Conservation (phyloP, 37 sponge, comb jelly and placozoan genomes). For the Halichondria panicea region DNA sequence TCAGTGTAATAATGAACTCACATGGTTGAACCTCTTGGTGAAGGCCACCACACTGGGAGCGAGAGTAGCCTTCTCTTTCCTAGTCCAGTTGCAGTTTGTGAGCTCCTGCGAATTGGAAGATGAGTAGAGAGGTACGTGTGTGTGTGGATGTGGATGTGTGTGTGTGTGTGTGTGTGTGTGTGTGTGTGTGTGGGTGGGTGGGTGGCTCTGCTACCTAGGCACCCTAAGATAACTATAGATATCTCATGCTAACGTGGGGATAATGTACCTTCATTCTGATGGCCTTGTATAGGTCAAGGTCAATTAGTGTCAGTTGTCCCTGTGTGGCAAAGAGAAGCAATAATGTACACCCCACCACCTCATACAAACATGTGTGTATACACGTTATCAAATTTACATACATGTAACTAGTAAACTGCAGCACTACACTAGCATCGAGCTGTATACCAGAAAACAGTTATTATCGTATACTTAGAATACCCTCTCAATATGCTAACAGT, state of each 20-base stretch:
- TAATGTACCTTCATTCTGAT: constrained; percentile 54
- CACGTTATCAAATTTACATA: no score
- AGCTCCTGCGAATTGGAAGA: constrained; percentile 77
- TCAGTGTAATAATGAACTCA: constrained; percentile 4
- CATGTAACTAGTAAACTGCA: neutral
- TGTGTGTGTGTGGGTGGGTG: neutral
- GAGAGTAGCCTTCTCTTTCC: constrained; percentile 54
- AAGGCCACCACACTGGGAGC: constrained; percentile 77
- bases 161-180: neutral
- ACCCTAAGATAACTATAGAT: neutral
- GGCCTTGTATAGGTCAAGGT: constrained; percentile 63
- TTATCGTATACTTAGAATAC: neutral
- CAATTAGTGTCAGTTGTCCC: constrained; percentile 80
- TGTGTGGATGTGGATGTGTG: neutral
- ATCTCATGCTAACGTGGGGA: neutral
- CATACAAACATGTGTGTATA: no score
- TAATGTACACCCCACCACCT: neutral
- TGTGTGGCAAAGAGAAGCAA: constrained; percentile 9
- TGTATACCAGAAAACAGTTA: neutral
- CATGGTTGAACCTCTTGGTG: constrained; percentile 74
- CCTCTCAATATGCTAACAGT: no score
- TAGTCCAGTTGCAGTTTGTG: constrained; percentile 61
- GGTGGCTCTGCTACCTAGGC: neutral
- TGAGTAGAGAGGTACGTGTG: no score
- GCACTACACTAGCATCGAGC: neutral